A percentile compares a stretch with the other conserved stretches of the same genome.
Evolutionary conservation across 2,797 vertebrate genomes (phyloP).

Genomic region (Leptoclinus maculatus): DNA sequence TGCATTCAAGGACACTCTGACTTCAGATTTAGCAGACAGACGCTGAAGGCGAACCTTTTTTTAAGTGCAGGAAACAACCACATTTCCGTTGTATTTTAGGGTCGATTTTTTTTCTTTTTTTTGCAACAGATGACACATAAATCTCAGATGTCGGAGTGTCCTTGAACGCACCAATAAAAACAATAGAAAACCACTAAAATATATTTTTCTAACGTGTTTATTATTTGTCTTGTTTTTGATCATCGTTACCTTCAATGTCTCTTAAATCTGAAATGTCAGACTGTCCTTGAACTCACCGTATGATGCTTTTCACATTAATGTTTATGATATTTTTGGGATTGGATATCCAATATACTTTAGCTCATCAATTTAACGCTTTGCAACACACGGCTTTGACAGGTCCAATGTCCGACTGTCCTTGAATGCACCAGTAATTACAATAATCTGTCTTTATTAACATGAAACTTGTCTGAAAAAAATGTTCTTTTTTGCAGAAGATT

Average conservation of each 20-base stretch:
- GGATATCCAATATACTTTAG: background rate
- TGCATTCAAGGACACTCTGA: background rate
- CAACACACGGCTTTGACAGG: background rate
- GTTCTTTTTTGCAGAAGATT: slow-evolving; percentile 52
- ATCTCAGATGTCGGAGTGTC: background rate
- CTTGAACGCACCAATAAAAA: background rate
- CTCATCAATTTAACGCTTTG: background rate
- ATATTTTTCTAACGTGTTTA: background rate
- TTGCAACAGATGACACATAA: background rate
- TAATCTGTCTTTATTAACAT: background rate
- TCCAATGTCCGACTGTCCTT: background rate
- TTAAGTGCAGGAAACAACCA: background rate
- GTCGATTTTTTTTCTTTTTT: background rate
- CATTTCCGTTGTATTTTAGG: background rate
- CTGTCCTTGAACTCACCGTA: background rate
- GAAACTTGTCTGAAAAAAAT: background rate
- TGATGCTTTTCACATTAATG: background rate
- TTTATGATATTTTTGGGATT: background rate
- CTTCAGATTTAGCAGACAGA: background rate
- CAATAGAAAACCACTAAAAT: background rate
- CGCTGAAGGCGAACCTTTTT: background rate
- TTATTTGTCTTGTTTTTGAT: background rate
- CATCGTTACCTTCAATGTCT: background rate
- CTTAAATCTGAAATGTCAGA: background rate
- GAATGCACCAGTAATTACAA: background rate